These are phyloP conservation scores for Pseudomyrmex concolor DNA, from an alignment of 1,140 invertebrate species.

Conservation along the genomic window DNA sequence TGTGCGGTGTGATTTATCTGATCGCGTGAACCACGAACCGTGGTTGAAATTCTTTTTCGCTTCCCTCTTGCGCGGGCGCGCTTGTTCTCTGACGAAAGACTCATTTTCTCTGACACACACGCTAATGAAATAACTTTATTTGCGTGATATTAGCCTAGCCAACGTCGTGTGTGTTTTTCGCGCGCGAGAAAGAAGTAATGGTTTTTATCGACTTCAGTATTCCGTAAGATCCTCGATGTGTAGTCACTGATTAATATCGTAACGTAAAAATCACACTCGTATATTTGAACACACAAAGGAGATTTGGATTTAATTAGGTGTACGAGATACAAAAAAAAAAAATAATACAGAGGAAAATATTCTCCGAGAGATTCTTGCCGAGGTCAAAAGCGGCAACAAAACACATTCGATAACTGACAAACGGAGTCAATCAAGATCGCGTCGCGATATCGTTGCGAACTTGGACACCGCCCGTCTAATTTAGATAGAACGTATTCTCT, in stretches of 20 bases:
- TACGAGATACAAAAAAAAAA: too few species aligned
- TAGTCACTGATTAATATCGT: too few species aligned
- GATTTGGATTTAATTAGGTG: too few species aligned
- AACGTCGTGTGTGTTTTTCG: neutral
- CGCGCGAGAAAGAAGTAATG: neutral
- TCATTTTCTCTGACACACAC: neutral
- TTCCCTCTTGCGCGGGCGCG: neutral
- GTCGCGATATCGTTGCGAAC: too few species aligned
- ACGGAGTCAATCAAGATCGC: neutral
- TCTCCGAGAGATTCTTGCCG: too few species aligned
- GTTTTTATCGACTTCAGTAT: too few species aligned
- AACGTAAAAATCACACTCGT: too few species aligned
- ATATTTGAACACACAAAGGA: too few species aligned
- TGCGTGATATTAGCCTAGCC: neutral
- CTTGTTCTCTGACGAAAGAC: neutral
- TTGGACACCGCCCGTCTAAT: too few species aligned
- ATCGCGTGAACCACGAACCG: conserved; percentile 52
- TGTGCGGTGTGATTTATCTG: conserved; percentile 63
- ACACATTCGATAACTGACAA: too few species aligned
- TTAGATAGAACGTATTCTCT: neutral
- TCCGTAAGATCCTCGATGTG: too few species aligned
- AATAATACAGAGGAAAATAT: too few species aligned
- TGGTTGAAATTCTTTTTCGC: conserved; percentile 49
- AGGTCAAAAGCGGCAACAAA: neutral
- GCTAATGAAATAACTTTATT: conserved; percentile 32